phyloP scores from a whole-genome alignment of 2,113 vertebrate genomes.

The Petroica traversi region DNA sequence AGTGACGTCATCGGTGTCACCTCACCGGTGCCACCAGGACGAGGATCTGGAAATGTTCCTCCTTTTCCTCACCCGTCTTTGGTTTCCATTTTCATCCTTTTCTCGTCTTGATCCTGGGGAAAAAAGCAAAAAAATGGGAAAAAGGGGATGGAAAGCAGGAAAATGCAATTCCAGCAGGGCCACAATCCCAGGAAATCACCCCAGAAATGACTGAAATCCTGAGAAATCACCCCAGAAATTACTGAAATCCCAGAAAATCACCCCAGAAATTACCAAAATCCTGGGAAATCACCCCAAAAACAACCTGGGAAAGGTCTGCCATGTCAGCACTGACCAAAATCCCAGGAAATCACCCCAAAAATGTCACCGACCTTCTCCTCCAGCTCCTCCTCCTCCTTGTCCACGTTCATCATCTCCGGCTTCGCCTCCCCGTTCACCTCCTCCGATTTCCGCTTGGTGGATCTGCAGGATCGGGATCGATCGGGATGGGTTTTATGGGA shows the following conservation, averaged over 20 bases:
- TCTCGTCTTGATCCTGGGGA: constrained; percentile 81
- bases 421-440: constrained; percentile 77
- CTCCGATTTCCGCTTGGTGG: constrained; percentile 85
- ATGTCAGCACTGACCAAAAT: fast-evolving
- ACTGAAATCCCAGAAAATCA: background rate
- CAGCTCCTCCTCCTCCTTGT: constrained; percentile 46
- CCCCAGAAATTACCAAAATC: fast-evolving
- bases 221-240: background rate
- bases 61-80: constrained; percentile 76
- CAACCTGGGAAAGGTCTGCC: too few relatives aligned
- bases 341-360: background rate
- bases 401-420: constrained; percentile 51
- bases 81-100: constrained; percentile 83
- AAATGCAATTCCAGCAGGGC: fast-evolving
- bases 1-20: fast-evolving
- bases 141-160: background rate
- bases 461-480: background rate
- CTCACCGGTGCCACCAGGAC: too few relatives aligned
- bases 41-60: too few relatives aligned
- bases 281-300: fast-evolving
- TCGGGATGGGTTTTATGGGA: fast-evolving
- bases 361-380: constrained; percentile 11
- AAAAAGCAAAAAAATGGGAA: background rate
- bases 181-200: fast-evolving
- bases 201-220: background rate